A percentile compares a stretch with the other conserved stretches of the same genome.
Conservation (phyloP, 1,140 invertebrate genomes). For the Sitobion miscanthi region DNA sequence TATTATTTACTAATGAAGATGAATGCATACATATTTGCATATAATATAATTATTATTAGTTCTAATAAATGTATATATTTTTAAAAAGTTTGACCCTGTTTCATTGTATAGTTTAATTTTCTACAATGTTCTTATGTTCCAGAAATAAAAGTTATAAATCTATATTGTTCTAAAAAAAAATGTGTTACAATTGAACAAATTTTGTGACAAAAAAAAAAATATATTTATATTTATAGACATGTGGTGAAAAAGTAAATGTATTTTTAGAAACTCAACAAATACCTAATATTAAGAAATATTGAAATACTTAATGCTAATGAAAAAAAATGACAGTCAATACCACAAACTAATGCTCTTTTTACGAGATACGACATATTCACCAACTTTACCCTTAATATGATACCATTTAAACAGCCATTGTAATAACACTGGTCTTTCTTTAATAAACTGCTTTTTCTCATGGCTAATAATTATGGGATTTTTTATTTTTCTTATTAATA, state of each 20-base stretch:
- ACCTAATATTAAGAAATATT: conserved; percentile 35
- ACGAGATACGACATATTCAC: conserved; percentile 35
- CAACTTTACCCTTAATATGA: conserved; percentile 35
- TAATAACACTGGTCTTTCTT: conserved; percentile 40
- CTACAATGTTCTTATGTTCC: neutral
- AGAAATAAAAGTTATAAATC: neutral
- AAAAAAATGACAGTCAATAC: conserved; percentile 37
- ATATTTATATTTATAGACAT: conserved; percentile 3
- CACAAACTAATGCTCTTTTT: conserved; percentile 25
- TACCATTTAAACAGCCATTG: conserved; percentile 41
- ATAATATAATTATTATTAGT: conserved; percentile 9
- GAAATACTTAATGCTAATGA: conserved; percentile 47
- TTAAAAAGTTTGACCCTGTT: neutral
- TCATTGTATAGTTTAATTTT: conserved; percentile 7
- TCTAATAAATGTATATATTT: neutral
- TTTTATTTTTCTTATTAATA: conserved; percentile 19
- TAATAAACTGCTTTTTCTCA: conserved; percentile 26
- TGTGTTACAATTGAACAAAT: neutral
- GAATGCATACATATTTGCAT: conserved; percentile 2
- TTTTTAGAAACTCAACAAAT: conserved; percentile 29
- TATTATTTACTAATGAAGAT: neutral
- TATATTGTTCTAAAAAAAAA: neutral
- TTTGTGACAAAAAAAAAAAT: neutral
- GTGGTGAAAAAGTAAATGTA: conserved; percentile 31
- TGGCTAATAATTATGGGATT: conserved; percentile 31